Evolutionary conservation across 2,888 invertebrate genomes (phyloP).

Genomic region (Eulithis testata): DNA sequence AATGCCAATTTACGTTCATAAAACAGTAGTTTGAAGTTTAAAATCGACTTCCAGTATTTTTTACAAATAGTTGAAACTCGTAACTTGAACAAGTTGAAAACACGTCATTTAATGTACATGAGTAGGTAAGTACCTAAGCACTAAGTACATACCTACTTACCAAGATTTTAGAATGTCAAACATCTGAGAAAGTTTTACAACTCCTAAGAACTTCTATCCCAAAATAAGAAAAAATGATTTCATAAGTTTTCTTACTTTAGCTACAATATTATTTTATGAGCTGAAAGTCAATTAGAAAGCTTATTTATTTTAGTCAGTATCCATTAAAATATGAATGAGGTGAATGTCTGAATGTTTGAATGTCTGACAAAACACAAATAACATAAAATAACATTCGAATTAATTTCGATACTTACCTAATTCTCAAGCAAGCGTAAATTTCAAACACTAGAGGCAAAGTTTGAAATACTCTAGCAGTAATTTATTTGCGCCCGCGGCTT

Average conservation of each 20-base stretch:
- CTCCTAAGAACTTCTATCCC: neutral
- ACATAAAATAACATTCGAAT: slow-evolving; percentile 18
- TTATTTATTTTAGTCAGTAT: slow-evolving; percentile 1
- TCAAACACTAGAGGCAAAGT: slow-evolving; percentile 60
- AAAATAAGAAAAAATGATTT: neutral
- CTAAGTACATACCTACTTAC: neutral
- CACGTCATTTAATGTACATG: neutral
- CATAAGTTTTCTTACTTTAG: neutral
- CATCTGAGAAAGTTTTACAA: neutral
- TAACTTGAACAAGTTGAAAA: neutral
- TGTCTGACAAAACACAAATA: neutral
- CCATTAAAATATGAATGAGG: slow-evolving; percentile 1
- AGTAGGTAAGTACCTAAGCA: no score
- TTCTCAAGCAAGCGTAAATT: slow-evolving; percentile 48
- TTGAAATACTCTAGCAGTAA: slow-evolving; percentile 65
- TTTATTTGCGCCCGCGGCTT: slow-evolving; percentile 66
- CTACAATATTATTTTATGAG: neutral
- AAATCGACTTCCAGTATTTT: neutral
- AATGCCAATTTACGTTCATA: no score
- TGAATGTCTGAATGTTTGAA: no score
- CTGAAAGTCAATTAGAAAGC: neutral
- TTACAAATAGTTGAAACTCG: neutral
- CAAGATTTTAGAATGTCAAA: neutral
- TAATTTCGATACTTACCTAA: slow-evolving; percentile 43
- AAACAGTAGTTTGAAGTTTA: no score